Conservation (phyloP, 2,113 vertebrate species). For the Pseudonaja textilis region DNA sequence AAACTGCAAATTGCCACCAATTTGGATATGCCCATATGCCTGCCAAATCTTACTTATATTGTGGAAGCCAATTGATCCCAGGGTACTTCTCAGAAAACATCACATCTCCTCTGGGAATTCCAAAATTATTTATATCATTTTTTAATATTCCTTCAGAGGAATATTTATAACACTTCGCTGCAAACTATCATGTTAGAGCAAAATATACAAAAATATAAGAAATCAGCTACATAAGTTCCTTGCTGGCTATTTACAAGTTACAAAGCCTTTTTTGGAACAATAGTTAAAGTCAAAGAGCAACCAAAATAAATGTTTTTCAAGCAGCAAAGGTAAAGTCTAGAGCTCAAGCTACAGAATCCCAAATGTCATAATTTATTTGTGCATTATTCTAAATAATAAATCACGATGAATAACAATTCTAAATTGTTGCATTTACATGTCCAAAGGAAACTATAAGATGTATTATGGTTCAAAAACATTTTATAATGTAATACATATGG, state of each 20-base stretch:
- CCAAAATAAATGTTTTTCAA: background rate
- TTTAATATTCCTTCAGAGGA: background rate
- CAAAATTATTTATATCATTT: background rate
- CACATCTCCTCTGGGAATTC: background rate
- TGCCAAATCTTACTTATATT: background rate
- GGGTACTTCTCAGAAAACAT: background rate
- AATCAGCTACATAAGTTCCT: background rate
- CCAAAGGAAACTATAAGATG: background rate
- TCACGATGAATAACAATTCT: background rate
- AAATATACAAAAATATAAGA: background rate
- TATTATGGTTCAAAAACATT: background rate
- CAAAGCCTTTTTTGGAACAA: background rate
- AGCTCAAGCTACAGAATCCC: background rate
- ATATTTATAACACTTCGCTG: background rate
- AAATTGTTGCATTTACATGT: background rate
- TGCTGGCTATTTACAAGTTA: background rate
- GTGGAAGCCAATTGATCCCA: background rate
- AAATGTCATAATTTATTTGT: background rate
- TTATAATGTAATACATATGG: background rate
- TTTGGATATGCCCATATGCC: background rate
- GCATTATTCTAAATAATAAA: background rate
- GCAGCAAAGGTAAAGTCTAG: background rate
- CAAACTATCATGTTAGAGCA: background rate
- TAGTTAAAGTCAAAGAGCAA: background rate
- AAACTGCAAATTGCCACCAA: background rate